Evolutionary conservation across 2,888 invertebrate species (phyloP).

Genomic region (Chironomus tentans): DNA sequence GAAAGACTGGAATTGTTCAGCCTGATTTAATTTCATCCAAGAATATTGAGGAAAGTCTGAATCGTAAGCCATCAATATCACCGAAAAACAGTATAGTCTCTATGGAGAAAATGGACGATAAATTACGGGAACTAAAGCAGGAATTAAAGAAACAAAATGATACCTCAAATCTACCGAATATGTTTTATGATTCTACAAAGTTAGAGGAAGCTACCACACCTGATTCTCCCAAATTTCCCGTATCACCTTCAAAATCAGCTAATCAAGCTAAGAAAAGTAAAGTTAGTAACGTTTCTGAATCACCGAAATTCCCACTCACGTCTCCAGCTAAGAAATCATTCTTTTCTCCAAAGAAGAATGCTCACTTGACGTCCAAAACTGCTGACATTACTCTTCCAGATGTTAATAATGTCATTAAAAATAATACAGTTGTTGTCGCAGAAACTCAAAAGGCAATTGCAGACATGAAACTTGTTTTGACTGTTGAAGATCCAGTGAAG

Average conservation of each 20-base stretch:
- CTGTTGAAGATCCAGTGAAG: conserved; percentile 26
- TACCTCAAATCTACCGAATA: conserved; percentile 22
- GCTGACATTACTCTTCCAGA: not conserved
- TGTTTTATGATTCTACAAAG: conserved; percentile 41
- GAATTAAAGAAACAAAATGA: not conserved
- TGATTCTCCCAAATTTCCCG: conserved; percentile 43
- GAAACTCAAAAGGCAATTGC: not conserved
- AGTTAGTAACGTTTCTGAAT: conserved; percentile 35
- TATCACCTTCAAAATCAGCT: conserved; percentile 39
- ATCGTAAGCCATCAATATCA: conserved; percentile 25
- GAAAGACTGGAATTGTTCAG: conserved; percentile 35
- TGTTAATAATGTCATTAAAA: not conserved
- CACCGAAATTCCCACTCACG: conserved; percentile 44
- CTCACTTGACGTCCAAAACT: conserved; percentile 32
- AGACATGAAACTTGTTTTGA: too few species aligned
- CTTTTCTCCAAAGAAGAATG: not conserved
- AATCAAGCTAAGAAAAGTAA: conserved; percentile 35
- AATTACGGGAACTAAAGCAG: conserved; percentile 1
- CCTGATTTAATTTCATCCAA: conserved; percentile 36
- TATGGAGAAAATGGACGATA: conserved; percentile 2
- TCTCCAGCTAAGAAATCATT: conserved; percentile 42
- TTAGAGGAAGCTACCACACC: conserved; percentile 44
- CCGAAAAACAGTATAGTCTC: conserved; percentile 22
- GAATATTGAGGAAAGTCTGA: conserved; percentile 27
- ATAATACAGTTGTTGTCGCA: not conserved